Conservation (phyloP, 1,140 invertebrate species). For the Probaryconus sp. region DNA sequence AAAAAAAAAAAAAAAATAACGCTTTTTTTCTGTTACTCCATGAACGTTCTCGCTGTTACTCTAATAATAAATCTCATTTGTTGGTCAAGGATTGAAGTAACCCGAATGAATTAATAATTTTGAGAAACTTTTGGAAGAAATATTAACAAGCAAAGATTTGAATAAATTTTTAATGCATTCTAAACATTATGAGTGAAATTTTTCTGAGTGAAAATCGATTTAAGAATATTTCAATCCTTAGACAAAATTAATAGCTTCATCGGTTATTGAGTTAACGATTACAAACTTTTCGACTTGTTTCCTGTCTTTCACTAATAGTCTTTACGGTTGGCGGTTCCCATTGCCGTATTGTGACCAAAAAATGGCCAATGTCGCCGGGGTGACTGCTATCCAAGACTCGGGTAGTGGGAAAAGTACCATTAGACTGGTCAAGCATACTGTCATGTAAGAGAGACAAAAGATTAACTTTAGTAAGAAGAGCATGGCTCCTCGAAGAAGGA, state of each 20-base stretch:
- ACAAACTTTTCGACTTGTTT: constrained; percentile 56
- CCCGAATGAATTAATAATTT: no score
- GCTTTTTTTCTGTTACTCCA: constrained; percentile 30
- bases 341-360: constrained; percentile 91
- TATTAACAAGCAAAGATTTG: no score
- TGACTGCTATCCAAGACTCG: constrained; percentile 84
- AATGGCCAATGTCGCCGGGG: constrained; percentile 85
- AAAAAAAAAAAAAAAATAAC: constrained; percentile 14
- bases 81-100: constrained; percentile 44
- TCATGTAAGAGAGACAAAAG: constrained; percentile 76
- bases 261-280: constrained; percentile 15
- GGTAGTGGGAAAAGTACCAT: constrained; percentile 79
- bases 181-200: neutral
- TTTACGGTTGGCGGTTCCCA: constrained; percentile 95
- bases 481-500: constrained; percentile 70
- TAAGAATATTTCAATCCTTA: constrained; percentile 14
- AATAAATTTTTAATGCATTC: no score
- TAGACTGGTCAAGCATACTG: constrained; percentile 78
- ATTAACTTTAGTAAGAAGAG: constrained; percentile 70
- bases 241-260: constrained; percentile 9
- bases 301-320: constrained; percentile 83
- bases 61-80: constrained; percentile 44
- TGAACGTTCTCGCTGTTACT: constrained; percentile 52
- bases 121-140: no score
- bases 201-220: neutral